These are phyloP conservation scores for Melospiza melodia DNA, from an alignment of 2,113 vertebrate genomes.

Conservation along the genomic window DNA sequence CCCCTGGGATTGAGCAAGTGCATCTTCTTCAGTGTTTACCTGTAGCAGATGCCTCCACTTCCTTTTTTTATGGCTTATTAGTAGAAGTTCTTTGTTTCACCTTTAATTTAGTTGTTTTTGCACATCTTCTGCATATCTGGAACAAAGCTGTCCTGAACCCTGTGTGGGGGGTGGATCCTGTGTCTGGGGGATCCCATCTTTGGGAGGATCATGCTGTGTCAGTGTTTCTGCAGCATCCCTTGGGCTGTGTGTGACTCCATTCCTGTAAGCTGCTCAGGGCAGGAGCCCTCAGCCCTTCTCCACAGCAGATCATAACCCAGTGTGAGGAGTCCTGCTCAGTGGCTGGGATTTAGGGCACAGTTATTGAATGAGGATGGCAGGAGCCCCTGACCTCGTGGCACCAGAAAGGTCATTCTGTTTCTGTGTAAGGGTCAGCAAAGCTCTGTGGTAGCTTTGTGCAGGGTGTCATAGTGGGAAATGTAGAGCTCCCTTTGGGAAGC, in stretches of 20 bases:
- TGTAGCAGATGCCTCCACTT: neutral
- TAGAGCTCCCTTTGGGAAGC: neutral
- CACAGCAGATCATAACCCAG: neutral
- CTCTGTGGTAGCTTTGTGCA: neutral
- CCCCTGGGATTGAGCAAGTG: neutral
- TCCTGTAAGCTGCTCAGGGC: neutral
- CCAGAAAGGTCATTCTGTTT: neutral
- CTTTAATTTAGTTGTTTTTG: neutral
- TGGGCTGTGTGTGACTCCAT: neutral
- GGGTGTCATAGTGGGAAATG: neutral
- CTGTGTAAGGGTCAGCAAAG: neutral
- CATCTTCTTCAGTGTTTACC: neutral
- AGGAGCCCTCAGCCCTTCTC: neutral
- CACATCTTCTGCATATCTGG: neutral
- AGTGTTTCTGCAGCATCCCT: neutral
- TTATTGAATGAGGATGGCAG: neutral
- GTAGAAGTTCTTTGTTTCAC: neutral
- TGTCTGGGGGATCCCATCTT: neutral
- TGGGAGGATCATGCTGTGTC: neutral
- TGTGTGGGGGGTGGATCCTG: neutral
- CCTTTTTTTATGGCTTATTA: neutral
- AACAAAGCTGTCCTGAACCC: neutral
- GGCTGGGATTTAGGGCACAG: neutral
- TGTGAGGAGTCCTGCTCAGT: fast-evolving
- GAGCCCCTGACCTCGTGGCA: neutral